Base-by-base conservation (phyloP, 2,113 vertebrate genomes). In the Amphilophus citrinellus region DNA sequence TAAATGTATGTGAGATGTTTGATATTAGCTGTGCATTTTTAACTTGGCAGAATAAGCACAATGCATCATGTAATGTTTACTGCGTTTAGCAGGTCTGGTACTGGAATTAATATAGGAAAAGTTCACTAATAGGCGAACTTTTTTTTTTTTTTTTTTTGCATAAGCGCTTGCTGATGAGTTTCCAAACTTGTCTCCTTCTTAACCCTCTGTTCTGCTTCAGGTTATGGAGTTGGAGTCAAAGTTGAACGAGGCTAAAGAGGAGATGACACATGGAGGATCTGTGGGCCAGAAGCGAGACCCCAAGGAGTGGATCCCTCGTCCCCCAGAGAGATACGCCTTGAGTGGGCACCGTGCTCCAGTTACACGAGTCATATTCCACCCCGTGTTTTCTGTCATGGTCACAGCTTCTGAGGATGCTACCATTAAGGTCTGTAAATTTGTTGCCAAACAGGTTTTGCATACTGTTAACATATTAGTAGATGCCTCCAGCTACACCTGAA, bases 171-270 rank as follows among this genome's bases (percentile, higher is more conserved):
- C 47, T 32, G 8, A 18, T 44, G 13, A 18, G 24, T 32, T 62
- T 60, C 39, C 50, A 44, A 57, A 63, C 5, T 8, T 44, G 18
- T 84, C 44, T 50, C 8, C 1, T 75, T 1, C 5, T 61, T 53
- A 7, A 68, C 32, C n/a, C 20, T 44, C 42, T 2, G 1, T 15
- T 61, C 2, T 81, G 44, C 20, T 24, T 30, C 84, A 99, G 98
- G 98, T 99, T 89, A 99, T 99, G 98, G 98, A 99, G 96, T 94
- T 99, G 96, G 98, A 99, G 95, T 99, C 98, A 0, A 99, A 99
- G 89, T 93, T 99, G 94, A 99, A 99, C 87, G 98, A 99, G 95
- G 98, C 98, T 5, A 99, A 99, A 95, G 98, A 99, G 95, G 98
- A 99, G 92, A 99, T 99, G 94, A 99, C 98, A 87, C 97, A 97